phyloP scores from a whole-genome alignment of 2,797 vertebrate species.

The Ctenochaetus hawaiiensis region DNA sequence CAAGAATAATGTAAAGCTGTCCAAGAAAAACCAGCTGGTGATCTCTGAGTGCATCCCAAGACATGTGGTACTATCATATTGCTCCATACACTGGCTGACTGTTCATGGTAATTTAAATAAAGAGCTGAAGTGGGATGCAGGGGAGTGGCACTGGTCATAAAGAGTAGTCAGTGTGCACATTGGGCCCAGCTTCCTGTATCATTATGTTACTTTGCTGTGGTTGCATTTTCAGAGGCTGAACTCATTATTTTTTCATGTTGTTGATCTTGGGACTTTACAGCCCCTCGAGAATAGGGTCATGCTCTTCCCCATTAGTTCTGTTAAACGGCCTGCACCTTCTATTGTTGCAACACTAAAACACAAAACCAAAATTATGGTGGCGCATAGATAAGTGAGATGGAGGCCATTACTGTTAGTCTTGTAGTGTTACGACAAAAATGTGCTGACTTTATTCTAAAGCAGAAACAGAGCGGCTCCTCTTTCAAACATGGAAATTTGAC shows the following conservation, averaged over 20 bases:
- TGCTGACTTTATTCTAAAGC: constrained; percentile 15
- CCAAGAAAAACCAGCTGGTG: too few relatives aligned
- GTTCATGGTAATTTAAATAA: constrained; percentile 34
- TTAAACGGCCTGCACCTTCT: constrained; percentile 43
- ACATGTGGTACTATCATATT: constrained; percentile 3
- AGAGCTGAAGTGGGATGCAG: constrained; percentile 11
- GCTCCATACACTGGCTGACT: constrained; percentile 27
- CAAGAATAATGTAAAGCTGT: too few relatives aligned
- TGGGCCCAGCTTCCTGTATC: constrained; percentile 44
- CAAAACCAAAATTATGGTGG: constrained; percentile 8
- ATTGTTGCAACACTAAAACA: constrained; percentile 25
- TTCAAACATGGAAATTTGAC: constrained; percentile 24
- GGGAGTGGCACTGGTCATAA: constrained; percentile 26
- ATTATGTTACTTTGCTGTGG: constrained; percentile 61
- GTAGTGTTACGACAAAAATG: neutral
- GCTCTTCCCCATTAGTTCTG: constrained; percentile 67
- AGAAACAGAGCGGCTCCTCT: neutral
- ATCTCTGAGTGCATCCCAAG: neutral
- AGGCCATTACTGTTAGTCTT: neutral
- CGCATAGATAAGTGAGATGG: constrained; percentile 21
- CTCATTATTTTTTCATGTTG: constrained; percentile 77
- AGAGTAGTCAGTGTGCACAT: constrained; percentile 30
- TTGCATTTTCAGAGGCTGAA: constrained; percentile 59
- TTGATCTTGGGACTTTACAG: constrained; percentile 69
- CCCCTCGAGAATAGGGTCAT: constrained; percentile 61